These are phyloP conservation scores for Syngnathoides biaculeatus DNA, from an alignment of 2,113 vertebrate genomes.

Conservation along the genomic window DNA sequence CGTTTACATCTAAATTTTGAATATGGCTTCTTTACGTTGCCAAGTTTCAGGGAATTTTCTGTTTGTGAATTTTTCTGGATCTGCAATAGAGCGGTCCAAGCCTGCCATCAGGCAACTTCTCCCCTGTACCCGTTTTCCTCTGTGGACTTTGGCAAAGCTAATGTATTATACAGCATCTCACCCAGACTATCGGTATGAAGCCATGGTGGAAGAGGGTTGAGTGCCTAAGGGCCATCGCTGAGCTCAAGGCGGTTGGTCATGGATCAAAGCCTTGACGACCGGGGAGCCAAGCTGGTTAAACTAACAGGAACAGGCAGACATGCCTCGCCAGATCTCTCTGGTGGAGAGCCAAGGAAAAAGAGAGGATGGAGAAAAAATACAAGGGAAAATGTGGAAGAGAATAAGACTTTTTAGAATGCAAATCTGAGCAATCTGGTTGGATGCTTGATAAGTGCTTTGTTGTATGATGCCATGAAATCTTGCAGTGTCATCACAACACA, in stretches of 20 bases:
- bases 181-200: conserved; percentile 6
- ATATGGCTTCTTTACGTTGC: conserved; percentile 21
- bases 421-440: background rate
- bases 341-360: conserved; percentile 26
- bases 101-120: conserved; percentile 4
- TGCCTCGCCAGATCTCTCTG: conserved; percentile 50
- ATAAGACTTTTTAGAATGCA: background rate
- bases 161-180: conserved; percentile 5
- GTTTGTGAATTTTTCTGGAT: conserved; percentile 26
- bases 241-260: conserved; percentile 43
- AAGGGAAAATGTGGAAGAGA: background rate
- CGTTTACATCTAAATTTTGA: conserved; percentile 16
- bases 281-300: conserved; percentile 48
- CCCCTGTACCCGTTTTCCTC: conserved; percentile 17
- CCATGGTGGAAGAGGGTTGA: conserved; percentile 14
- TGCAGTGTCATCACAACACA: background rate
- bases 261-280: conserved; percentile 58
- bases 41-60: conserved; percentile 7
- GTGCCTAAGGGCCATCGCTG: conserved; percentile 13
- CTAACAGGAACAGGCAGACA: conserved; percentile 46
- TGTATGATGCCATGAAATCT: background rate
- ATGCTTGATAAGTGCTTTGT: background rate
- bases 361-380: conserved; percentile 1
- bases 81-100: conserved; percentile 7
- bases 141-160: conserved; percentile 6